Evolutionary conservation across 1,140 invertebrate species (phyloP), one percentile per base, ranked within the genome.

Genomic region (Rhyacophila brunnea): DNA sequence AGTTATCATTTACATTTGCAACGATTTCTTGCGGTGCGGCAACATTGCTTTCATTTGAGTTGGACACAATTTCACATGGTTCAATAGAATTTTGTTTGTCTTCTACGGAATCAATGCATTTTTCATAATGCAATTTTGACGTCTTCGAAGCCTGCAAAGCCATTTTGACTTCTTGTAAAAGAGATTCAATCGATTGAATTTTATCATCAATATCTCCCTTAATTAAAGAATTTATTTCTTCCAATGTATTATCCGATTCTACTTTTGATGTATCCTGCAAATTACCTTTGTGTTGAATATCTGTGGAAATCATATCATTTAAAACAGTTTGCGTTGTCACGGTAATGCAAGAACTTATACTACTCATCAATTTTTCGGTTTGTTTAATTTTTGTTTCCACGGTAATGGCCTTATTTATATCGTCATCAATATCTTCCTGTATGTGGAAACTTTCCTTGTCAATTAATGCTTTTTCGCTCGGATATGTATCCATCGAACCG

Each of bases 201-300:
- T 78, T 78, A 64, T 76, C 76, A 2, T 70, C 74, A 51, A 78
- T 76, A 64, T 79, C 75, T 68, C 71, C 71, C 52, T 68, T 67
- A 44, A 78, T 47, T 5, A 32, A 15, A 19, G 3, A 4, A 47
- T 28, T 4, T 23, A 47, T 5, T 14, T 47, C 17, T 47, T 47
- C 11, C 10, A 17, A 13, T 15, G 5, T 43, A n/a, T 71, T 70
- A 47, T 70, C 67, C 40, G n/a, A 64, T 67, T 23, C 66, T 63
- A 40, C 57, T 67, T 6, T 67, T n/a, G n/a, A n/a, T n/a, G n/a
- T n/a, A n/a, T n/a, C 55, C 63, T 73, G 67, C 60, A 70, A 69
- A 57, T 74, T 70, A 55, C 66, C 55, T 59, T 70, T 66, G 15
- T 9, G 3, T 9, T 5, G 23, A 28, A 28, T 28, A 9, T 3